These are phyloP conservation scores for Protonemura montana DNA, from an alignment of 2,888 invertebrate genomes.

Conservation along the genomic window DNA sequence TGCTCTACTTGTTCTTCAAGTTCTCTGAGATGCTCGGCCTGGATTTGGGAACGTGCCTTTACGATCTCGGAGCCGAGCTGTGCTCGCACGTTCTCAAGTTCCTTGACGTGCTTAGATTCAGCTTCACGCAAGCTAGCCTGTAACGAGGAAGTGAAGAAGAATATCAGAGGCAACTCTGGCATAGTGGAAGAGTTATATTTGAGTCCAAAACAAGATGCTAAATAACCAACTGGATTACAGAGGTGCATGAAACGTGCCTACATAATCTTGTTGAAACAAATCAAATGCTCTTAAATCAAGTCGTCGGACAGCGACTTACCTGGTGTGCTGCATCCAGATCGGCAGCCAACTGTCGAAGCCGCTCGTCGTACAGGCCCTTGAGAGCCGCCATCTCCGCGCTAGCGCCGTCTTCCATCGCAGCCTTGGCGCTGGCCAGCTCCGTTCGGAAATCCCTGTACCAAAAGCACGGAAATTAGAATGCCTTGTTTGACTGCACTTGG, in stretches of 20 bases:
- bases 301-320: constrained; percentile 53
- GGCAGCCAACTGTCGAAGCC: constrained; percentile 56
- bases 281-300: too few species aligned
- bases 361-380: constrained; percentile 56
- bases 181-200: too few species aligned
- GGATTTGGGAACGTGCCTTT: not conserved
- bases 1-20: constrained; percentile 37
- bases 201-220: too few species aligned
- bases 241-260: too few species aligned
- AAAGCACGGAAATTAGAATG: too few species aligned
- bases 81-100: constrained; percentile 63
- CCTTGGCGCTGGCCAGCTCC: constrained; percentile 53
- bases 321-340: constrained; percentile 60
- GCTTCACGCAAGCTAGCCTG: constrained; percentile 56
- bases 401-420: constrained; percentile 60
- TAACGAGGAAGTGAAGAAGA: constrained; percentile 46
- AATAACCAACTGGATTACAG: too few species aligned
- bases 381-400: constrained; percentile 57
- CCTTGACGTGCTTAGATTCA: constrained; percentile 62
- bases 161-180: too few species aligned
- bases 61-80: constrained; percentile 20
- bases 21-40: not conserved
- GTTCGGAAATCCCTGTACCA: constrained; percentile 51
- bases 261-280: too few species aligned
- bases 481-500: too few species aligned